Base-by-base conservation (phyloP, 2,888 invertebrate genomes). In the Cryptophagus acutangulus region DNA sequence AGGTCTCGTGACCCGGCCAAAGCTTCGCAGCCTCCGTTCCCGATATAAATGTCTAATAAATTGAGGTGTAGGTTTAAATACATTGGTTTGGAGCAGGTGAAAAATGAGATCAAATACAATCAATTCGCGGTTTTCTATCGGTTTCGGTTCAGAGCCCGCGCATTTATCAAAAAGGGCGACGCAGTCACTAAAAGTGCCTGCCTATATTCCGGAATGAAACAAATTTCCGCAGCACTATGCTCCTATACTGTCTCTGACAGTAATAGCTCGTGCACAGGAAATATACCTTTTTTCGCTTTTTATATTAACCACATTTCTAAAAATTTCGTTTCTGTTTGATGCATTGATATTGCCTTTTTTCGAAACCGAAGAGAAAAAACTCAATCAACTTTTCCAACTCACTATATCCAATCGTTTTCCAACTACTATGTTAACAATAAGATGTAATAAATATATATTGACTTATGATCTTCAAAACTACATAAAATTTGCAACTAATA, bases 71-170 rank as follows among this genome's bases (percentile, higher is more conserved):
- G 28, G 40, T 44, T 37, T 44, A 38, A 40, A 40, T 38, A 38
- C 37, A 31, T 31, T 16, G 14, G 28, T 26, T 25, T 25, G 40
- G 14, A 36, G 41, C 43, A 36, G 46, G 54, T 58, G 58, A 59
- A 59, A 61, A 59, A 61, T 55, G 58, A 54, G 58, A 58, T 56
- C 57, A 51, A 53, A 55, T 50, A 52, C 54, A 58, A 58, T 59
- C 58, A 59, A 56, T 55, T 56, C 51, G 58, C 52, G 57, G 59
- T 57, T 57, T 53, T 36, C 35, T 41, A 33, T 45, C 39, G 41
- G 36, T 41, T 38, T 46, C 35, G 46, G 41, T 20, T 20, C 24
- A 31, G 31, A 31, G 16, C 31, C 31, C n/a, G 12, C 12, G 31
- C 31, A 31, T 31, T 31, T 31, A 31, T 31, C 31, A 31, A 16